phyloP scores from a whole-genome alignment of 2,888 invertebrate genomes.

The Drosophila borealis region DNA sequence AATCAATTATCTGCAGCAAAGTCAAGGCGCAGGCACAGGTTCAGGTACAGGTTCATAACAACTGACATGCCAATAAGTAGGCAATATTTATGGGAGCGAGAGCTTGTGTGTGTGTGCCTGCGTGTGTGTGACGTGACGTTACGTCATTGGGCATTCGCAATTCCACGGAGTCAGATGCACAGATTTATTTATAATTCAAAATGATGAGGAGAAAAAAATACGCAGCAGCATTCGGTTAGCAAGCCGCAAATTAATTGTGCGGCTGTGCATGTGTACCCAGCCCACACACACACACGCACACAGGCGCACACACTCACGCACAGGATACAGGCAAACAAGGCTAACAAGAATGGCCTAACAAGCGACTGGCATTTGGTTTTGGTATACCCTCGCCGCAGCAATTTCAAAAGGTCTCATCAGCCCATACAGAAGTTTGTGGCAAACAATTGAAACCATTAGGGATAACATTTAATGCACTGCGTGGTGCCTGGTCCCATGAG shows the following conservation, averaged over 20 bases:
- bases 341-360: slow-evolving; percentile 25
- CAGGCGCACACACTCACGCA: neutral
- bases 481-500: neutral
- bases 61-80: slow-evolving; percentile 40
- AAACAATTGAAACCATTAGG: slow-evolving; percentile 12
- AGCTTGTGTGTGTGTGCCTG: neutral
- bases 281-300: slow-evolving; percentile 14
- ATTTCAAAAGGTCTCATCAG: slow-evolving; percentile 12
- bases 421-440: slow-evolving; percentile 8
- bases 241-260: slow-evolving; percentile 70
- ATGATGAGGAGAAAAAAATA: slow-evolving; percentile 21
- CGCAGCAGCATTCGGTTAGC: slow-evolving; percentile 43
- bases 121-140: slow-evolving; percentile 65
- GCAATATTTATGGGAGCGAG: slow-evolving; percentile 22
- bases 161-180: slow-evolving; percentile 58
- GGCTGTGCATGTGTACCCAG: slow-evolving; percentile 45
- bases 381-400: neutral
- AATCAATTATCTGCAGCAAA: slow-evolving; percentile 45
- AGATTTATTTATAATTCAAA: slow-evolving; percentile 72
- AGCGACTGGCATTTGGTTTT: slow-evolving; percentile 27
- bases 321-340: slow-evolving; percentile 19
- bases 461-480: slow-evolving; percentile 4
- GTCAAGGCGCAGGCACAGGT: slow-evolving; percentile 8
- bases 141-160: slow-evolving; percentile 61
- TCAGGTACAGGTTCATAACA: neutral